phyloP scores from a whole-genome alignment of 2,113 vertebrate species.

The Leucopsar rothschildi region DNA sequence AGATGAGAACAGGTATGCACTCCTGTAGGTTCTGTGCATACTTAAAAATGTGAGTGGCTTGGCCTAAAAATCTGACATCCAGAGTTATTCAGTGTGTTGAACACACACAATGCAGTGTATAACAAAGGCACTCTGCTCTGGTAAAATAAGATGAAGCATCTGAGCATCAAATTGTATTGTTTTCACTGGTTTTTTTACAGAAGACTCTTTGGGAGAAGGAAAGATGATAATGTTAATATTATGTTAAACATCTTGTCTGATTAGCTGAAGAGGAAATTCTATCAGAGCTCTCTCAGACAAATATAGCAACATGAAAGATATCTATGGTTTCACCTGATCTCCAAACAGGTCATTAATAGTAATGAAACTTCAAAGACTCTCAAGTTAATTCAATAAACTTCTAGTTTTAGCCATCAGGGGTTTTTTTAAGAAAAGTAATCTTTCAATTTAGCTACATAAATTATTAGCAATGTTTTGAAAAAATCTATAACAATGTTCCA shows the following conservation, averaged over 20 bases:
- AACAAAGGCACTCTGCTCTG: background rate
- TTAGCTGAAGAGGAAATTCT: conserved; percentile 58
- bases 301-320: conserved; percentile 52
- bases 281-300: conserved; percentile 47
- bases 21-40: background rate
- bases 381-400: conserved; percentile 51
- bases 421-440: conserved; percentile 35
- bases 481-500: conserved; percentile 39
- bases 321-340: conserved; percentile 45
- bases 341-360: conserved; percentile 59
- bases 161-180: background rate
- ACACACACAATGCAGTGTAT: background rate
- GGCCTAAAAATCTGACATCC: background rate
- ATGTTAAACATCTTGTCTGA: conserved; percentile 29
- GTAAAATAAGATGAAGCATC: background rate
- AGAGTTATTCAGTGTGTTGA: background rate
- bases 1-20: background rate
- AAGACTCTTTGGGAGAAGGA: background rate
- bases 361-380: conserved; percentile 58
- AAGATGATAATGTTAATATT: conserved; percentile 20
- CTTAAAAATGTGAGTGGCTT: background rate
- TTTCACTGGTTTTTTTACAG: background rate
- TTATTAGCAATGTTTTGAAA: conserved; percentile 45
- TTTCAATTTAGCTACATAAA: conserved; percentile 25
- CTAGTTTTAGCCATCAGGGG: conserved; percentile 28